Conservation (phyloP, 2,888 invertebrate species). For the Pristionchus fissidentatus region DNA sequence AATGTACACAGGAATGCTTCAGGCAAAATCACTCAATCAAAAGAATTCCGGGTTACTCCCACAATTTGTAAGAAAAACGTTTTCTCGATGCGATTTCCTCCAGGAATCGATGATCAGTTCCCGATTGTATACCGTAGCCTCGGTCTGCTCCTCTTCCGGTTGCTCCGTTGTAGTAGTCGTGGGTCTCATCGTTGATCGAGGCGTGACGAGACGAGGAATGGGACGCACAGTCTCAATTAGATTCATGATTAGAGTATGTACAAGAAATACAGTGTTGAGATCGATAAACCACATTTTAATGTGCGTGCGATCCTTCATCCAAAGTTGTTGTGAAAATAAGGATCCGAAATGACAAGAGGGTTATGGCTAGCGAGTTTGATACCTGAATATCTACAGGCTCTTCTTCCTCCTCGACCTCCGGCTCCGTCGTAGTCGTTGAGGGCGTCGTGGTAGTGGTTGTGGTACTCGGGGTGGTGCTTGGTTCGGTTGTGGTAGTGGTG, state of each 20-base stretch:
- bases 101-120: too few species aligned
- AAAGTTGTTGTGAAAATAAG: too few species aligned
- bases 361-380: neutral
- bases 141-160: neutral
- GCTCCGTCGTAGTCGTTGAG: neutral
- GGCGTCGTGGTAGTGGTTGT: neutral
- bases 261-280: too few species aligned
- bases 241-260: too few species aligned
- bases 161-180: constrained; percentile 17
- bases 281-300: too few species aligned
- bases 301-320: too few species aligned
- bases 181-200: neutral
- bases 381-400: constrained; percentile 28
- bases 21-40: too few species aligned
- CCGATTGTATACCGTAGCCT: neutral
- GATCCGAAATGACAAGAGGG: too few species aligned
- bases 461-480: neutral
- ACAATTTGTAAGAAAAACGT: too few species aligned
- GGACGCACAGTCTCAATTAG: constrained; percentile 7
- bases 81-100: too few species aligned
- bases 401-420: neutral
- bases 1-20: too few species aligned
- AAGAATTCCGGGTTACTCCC: too few species aligned
- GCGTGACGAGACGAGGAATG: neutral
- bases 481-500: constrained; percentile 27